Base-by-base conservation (phyloP, 2,113 vertebrate genomes). In the Hippocampus comes region DNA sequence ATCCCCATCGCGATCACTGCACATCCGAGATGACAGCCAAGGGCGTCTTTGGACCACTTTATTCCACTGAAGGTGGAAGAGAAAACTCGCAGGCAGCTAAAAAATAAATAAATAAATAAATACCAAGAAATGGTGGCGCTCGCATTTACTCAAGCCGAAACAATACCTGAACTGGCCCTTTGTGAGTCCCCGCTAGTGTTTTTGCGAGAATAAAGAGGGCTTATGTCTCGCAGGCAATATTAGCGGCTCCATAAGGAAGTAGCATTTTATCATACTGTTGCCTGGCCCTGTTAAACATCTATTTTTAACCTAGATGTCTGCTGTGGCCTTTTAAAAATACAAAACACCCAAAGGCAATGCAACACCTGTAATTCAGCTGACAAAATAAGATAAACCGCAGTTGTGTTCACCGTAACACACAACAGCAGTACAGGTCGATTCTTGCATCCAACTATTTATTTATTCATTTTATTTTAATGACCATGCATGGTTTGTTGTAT, bases 1-100 rank as follows among this genome's bases (percentile, higher is more conserved):
- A 91, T 91, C 83, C 84, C 71, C 74, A 60, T 75, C 66, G 80
- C 81, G 82, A 86, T 77, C 78, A 75, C 67, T 72, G 85, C 83
- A 83, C 72, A 84, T 86, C 80, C 78, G 67, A 88, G 82, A 89
- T 86, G 87, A 91, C 84, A 85, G 86, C 80, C 78, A 78, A 71
- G 87, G 77, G 88, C 86, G 84, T 86, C 81, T 86, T 85, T 84
- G 82, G 72, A 87, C 70, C 86, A 82, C 86, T 90, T 90, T 91
- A 89, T 88, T 91, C 80, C 76, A 83, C 83, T 78, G 84, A 82
- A 87, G 79, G 80, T 88, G 84, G 79, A 63, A 68, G 73, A 89
- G 79, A 86, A 91, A 89, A 86, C 76, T 88, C 79, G 79, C 76
- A 34, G 80, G 72, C 86, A 79, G 82, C 72, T 80, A 85, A 87